A percentile compares a stretch with the other conserved stretches of the same genome.
Conservation (phyloP, 2,113 vertebrate species). For the Oryzias javanicus region DNA sequence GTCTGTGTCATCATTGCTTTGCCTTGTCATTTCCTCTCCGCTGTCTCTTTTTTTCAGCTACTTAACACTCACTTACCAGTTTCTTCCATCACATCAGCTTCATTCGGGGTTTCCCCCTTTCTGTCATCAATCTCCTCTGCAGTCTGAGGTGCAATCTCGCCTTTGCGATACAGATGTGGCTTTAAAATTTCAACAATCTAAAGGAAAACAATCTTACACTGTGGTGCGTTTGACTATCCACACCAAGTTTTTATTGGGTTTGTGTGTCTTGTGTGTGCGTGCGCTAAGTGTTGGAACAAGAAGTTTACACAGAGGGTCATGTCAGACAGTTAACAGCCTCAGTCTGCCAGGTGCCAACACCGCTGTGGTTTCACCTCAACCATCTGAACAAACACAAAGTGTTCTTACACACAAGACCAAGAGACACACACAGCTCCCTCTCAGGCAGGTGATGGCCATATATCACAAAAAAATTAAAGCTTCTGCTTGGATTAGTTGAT, state of each 20-base stretch:
- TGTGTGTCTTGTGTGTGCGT: conserved; percentile 16
- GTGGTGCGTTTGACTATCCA: conserved; percentile 14
- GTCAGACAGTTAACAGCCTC: conserved; percentile 47
- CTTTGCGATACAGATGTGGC: conserved; percentile 48
- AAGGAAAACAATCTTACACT: conserved; percentile 25
- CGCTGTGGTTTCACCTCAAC: conserved; percentile 42
- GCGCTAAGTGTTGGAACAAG: not conserved
- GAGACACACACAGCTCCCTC: conserved; percentile 14
- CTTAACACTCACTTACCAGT: conserved; percentile 25
- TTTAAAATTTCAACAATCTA: conserved; percentile 46
- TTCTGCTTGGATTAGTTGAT: conserved; percentile 5
- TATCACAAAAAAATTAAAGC: conserved; percentile 16
- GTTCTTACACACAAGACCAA: conserved; percentile 16
- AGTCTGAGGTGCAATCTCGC: conserved; percentile 32
- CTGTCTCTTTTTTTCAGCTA: conserved; percentile 22
- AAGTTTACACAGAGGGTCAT: conserved; percentile 13
- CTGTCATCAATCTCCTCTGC: conserved; percentile 48
- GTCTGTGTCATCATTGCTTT: conserved; percentile 24
- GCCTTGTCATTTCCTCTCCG: conserved; percentile 41
- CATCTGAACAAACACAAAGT: conserved; percentile 61
- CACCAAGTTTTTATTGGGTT: not conserved
- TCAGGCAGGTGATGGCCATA: conserved; percentile 37
- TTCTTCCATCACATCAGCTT: conserved; percentile 24
- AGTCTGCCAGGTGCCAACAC: conserved; percentile 56
- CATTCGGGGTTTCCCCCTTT: conserved; percentile 21